A percentile compares a stretch with the other conserved stretches of the same genome.
phyloP scores from a whole-genome alignment of 2,113 vertebrate species.

The Pterocles burchelli region DNA sequence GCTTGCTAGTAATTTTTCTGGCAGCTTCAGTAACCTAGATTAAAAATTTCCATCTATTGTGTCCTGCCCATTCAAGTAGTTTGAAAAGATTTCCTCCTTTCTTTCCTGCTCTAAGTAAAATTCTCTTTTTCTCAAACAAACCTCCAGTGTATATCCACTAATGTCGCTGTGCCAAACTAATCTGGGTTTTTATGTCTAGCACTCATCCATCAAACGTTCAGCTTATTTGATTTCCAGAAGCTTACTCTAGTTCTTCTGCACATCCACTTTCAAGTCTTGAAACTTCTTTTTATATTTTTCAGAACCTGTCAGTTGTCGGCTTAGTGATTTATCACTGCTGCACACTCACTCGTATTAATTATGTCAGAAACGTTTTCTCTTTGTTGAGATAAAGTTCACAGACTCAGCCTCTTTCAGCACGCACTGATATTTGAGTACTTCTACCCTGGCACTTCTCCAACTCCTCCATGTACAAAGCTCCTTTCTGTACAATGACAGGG shows the following conservation, averaged over 20 bases:
- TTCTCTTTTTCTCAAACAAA: background rate
- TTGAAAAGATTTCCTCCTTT: background rate
- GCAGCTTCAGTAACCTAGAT: background rate
- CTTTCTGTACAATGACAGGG: slow-evolving; percentile 10
- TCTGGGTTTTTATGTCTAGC: background rate
- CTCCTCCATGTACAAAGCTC: slow-evolving; percentile 32
- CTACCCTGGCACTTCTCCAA: slow-evolving; percentile 23
- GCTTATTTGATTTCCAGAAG: slow-evolving; percentile 9
- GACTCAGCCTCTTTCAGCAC: background rate
- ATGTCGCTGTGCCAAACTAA: background rate
- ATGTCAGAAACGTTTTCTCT: background rate
- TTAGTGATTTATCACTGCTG: background rate
- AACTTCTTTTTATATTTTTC: background rate
- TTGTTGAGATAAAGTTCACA: slow-evolving; percentile 13
- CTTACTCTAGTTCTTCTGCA: background rate
- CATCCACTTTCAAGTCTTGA: background rate
- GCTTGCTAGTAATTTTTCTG: background rate
- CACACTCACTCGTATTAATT: background rate
- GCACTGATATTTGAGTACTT: slow-evolving; percentile 18
- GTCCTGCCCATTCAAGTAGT: background rate
- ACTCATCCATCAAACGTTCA: background rate
- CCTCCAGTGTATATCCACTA: background rate
- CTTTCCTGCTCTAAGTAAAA: background rate
- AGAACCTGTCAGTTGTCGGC: background rate
- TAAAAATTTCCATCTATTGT: background rate